phyloP scores from a whole-genome alignment of 2,888 invertebrate species.

The Amorpha juglandis region DNA sequence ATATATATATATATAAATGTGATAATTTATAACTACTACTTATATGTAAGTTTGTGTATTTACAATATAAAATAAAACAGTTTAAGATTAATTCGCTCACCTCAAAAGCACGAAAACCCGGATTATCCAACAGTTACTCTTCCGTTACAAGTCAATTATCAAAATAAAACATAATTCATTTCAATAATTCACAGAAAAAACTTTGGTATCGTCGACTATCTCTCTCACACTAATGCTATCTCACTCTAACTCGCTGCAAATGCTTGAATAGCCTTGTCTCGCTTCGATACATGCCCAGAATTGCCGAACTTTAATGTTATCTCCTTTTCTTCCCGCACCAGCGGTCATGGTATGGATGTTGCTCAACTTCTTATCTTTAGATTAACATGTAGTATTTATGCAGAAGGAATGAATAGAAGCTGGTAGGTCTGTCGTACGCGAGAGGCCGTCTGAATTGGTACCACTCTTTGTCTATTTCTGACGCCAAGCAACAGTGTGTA shows the following conservation, averaged over 20 bases:
- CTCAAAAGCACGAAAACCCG: conserved; percentile 32
- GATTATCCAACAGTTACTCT: conserved; percentile 50
- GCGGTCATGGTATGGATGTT: conserved; percentile 40
- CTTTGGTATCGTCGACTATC: conserved; percentile 56
- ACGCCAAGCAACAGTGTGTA: too few relatives aligned
- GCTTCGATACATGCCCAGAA: conserved; percentile 52
- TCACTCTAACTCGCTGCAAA: conserved; percentile 38
- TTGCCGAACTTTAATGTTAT: conserved; percentile 68
- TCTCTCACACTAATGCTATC: conserved; percentile 42
- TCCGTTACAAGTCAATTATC: conserved; percentile 56
- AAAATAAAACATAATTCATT: conserved; percentile 72
- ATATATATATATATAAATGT: too few relatives aligned
- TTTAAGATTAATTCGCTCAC: neutral
- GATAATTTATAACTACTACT: too few relatives aligned
- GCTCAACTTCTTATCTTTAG: conserved; percentile 43
- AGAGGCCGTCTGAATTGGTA: too few relatives aligned
- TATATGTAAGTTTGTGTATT: too few relatives aligned
- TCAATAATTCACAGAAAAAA: conserved; percentile 68
- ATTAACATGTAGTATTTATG: neutral
- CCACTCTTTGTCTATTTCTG: too few relatives aligned
- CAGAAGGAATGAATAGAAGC: too few relatives aligned
- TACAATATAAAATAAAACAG: neutral
- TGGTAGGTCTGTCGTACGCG: too few relatives aligned
- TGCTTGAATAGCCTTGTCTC: conserved; percentile 48
- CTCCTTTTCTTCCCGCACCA: conserved; percentile 62